These are phyloP conservation scores for Elephantulus edwardii DNA, from an alignment of 2,113 vertebrate genomes.

Conservation along the genomic window DNA sequence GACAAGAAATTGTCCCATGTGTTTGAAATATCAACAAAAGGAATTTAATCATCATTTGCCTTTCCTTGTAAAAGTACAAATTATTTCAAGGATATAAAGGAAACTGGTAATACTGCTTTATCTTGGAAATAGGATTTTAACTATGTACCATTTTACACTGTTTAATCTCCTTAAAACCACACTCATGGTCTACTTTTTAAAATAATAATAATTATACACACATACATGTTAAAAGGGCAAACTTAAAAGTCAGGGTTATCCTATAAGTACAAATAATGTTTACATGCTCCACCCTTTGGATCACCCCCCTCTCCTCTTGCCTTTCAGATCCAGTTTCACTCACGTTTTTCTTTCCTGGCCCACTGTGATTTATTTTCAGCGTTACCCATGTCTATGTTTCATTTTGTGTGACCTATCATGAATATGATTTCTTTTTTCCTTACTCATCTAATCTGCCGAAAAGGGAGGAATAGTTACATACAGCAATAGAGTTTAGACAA, in stretches of 20 bases:
- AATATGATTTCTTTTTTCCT: not conserved
- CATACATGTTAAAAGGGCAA: not conserved
- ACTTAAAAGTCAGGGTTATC: not conserved
- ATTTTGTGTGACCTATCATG: not conserved
- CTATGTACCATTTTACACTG: not conserved
- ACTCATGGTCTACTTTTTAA: not conserved
- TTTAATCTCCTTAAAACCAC: not conserved
- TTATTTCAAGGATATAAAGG: not conserved
- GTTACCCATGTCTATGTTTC: not conserved
- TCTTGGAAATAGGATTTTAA: not conserved
- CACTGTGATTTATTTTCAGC: not conserved
- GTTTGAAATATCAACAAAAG: conserved; percentile 21
- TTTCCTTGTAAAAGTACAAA: not conserved
- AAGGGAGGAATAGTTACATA: not conserved
- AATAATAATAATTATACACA: not conserved
- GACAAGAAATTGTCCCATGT: not conserved
- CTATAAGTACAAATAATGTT: not conserved
- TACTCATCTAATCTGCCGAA: not conserved
- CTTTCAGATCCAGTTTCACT: not conserved
- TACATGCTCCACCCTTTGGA: not conserved
- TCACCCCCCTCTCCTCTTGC: not conserved
- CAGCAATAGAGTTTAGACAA: not conserved
- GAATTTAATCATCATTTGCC: not conserved
- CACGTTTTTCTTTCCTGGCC: conserved; percentile 3
- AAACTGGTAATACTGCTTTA: not conserved